Evolutionary conservation across 2,888 invertebrate genomes (phyloP), one percentile per base, ranked within the genome.

Genomic region (Neoitamus cyanurus): DNA sequence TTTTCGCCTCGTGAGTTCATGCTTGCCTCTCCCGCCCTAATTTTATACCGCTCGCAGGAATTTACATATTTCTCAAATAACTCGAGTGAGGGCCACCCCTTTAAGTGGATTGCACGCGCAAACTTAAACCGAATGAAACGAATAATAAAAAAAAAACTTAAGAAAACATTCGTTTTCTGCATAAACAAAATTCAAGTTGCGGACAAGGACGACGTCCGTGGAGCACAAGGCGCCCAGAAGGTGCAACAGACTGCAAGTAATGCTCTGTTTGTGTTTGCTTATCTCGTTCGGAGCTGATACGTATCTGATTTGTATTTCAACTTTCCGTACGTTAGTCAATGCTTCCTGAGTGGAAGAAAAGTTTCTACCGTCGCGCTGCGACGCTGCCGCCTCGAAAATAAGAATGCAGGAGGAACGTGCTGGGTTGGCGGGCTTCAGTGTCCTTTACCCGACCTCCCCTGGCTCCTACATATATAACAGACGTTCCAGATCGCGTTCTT

Each of bases 201-300:
- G 73, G 36, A 36, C 73, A 73, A 73, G 73, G 73, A 73, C 34
- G 20, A 73, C 15, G 34, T 34, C 72, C 20, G 48, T n/a, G 48
- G 5, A 6, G 7, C 15, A n/a, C 20, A n/a, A 48, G 20, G 48
- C 48, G 20, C 48, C 48, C 20, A 31, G 72, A 72, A 15, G 36
- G 73, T 34, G 73, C 73, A 73, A 73, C 73, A 73, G 73, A 73
- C 73, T 73, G 73, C 36, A 36, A 73, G 25, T 73, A 73, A 73
- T 37, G 73, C 73, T 34, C 36, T 36, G 73, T 73, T 73, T 73
- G 73, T 36, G 73, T 73, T 73, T 73, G 36, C 73, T 73, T 73
- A 73, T 73, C 73, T 73, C 36, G 37, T 37, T 73, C 6, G 15
- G 36, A 73, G 73, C 36, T 73, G 73, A 73, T 73, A 73, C 34